These are phyloP conservation scores for Karalla daura DNA, from an alignment of 2,797 vertebrate species.

Conservation along the genomic window DNA sequence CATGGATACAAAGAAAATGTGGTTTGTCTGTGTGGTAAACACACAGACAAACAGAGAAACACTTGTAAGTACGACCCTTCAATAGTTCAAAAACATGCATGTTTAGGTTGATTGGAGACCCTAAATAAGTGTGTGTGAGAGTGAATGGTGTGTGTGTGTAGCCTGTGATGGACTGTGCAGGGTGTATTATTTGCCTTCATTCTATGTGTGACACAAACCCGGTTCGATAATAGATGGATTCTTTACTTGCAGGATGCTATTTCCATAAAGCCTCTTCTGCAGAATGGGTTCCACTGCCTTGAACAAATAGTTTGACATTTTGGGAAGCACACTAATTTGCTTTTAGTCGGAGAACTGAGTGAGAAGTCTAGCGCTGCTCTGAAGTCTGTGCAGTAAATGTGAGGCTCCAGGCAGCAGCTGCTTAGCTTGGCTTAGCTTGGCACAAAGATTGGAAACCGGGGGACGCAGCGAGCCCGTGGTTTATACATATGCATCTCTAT, in stretches of 20 bases:
- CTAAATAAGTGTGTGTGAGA: too few species aligned
- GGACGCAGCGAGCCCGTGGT: neutral
- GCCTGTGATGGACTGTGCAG: too few species aligned
- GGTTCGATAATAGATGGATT: too few species aligned
- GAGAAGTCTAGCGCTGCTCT: neutral
- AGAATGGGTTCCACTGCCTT: neutral
- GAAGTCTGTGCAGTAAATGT: neutral
- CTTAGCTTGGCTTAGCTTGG: neutral
- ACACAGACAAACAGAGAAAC: neutral
- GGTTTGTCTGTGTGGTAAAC: too few species aligned
- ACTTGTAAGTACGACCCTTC: neutral
- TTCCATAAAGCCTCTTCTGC: neutral
- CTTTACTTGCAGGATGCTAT: neutral
- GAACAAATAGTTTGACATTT: neutral
- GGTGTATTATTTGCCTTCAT: too few species aligned
- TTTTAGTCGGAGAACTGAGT: neutral
- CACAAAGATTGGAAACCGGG: neutral
- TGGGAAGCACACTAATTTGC: neutral
- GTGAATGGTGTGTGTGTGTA: too few species aligned
- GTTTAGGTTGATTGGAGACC: too few species aligned
- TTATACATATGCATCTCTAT: neutral
- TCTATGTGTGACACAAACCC: too few species aligned
- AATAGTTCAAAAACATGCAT: too few species aligned
- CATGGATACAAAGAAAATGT: constrained; percentile 8
- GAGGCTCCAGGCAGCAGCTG: neutral